Evolutionary conservation across 2,888 invertebrate genomes (phyloP), one percentile per base, ranked within the genome.

Genomic region (Xanthorhoe spadicearia): DNA sequence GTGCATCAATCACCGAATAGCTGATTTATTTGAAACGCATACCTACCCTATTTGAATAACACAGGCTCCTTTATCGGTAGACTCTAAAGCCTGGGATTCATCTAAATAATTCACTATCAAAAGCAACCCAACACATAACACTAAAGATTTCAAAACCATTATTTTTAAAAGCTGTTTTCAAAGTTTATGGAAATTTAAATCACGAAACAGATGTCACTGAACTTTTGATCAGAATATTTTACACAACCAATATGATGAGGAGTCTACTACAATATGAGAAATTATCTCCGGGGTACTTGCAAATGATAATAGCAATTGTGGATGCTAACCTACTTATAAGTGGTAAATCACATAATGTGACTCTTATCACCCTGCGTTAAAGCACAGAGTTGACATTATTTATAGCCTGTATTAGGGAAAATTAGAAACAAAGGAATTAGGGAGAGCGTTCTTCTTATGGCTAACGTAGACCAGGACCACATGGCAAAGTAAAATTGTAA

Each of bases 41-140:
- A 85, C 86, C 82, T 83, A 85, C 86, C 82, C 83, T 61, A 80
- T 75, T 64, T 74, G 82, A 4, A 78, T 83, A 0, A 75, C 67
- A 67, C 87, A 86, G 1, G 83, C 85, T 28, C 87, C 87, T 13
- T 75, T 67, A 5, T 80, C 82, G 1, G 77, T 77, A 0, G 68
- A 54, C 17, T 81, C 76, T 60, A 87, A 74, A 28, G 79, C 68
- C 7, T 74, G 66, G 0, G 69, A 66, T 3, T 73, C 62, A 38
- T 60, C 53, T 8, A 74, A 18, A 23, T 77, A 71, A 52, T 68
- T 62, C 10, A 76, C 43, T 0, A 78, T 32, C 5, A 77, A 54
- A 43, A 62, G 23, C 19, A 77, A 51, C 46, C 77, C 59, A 32
- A 69, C 53, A 76, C 72, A 73, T 57, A 76, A 72, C 15, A 77